Base-by-base conservation (phyloP, 2,113 vertebrate genomes). In the Archocentrus centrarchus region DNA sequence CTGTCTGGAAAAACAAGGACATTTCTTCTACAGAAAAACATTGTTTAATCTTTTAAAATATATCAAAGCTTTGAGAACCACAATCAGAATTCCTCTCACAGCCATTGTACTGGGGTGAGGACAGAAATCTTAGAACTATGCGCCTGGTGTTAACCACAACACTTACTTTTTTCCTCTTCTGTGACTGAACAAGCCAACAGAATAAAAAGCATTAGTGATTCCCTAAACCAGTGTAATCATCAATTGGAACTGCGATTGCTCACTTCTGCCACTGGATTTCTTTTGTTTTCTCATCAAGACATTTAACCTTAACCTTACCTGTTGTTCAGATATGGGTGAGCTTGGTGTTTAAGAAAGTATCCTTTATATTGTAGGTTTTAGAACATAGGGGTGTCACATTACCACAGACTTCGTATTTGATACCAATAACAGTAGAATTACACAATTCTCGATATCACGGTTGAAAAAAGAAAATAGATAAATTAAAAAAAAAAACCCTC, bases 1-100 rank as follows among this genome's bases (percentile, higher is more conserved):
- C 14, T 64, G 50, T 82, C 63, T 15, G 35, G 41, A 59, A 82
- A 37, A 83, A 86, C 81, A 86, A 87, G 78, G 79, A 77, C 83
- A 59, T 39, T 35, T 27, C 32, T 81, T 76, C 76, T 82, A 50
- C 37, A 58, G 35, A 41, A 6, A 75, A 73, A 55, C 55, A 44
- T 4, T 84, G 61, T 58, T 77, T 58, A 81, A 47, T 78, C 63
- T 76, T 85, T 77, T 60, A 59, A 81, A 79, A 79, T 53, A 75
- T 77, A 81, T 90, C 66, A 81, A 41, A 73, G 77, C 70, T 63
- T 64, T 61, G 47, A 85, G 64, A 44, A 6, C 8, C 20, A 77
- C 44, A 79, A 64, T 85, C 30, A 9, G 77, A 76, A 82, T 62
- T 59, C 35, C 14, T 63, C 80, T 82, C 66, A 77, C 76, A 59